phyloP scores from a whole-genome alignment of 1,140 invertebrate genomes.

The Drosophila tristis region DNA sequence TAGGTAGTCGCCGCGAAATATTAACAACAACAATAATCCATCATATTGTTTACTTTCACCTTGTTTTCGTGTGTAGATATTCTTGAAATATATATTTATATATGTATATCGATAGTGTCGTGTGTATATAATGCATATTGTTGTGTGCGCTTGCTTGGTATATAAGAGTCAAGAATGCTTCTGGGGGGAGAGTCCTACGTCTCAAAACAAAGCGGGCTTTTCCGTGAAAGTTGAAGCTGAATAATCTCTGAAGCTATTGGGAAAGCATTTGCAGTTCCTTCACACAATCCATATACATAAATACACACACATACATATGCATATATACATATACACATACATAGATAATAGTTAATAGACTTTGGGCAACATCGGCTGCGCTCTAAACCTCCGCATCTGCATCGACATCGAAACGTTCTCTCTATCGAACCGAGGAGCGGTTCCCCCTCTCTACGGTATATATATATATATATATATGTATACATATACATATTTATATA shows the following conservation, averaged over 20 bases:
- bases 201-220: not conserved
- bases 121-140: no score
- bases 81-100: slow-evolving; percentile 49
- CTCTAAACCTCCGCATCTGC: slow-evolving; percentile 60
- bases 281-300: slow-evolving; percentile 36
- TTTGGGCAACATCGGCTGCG: slow-evolving; percentile 68
- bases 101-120: not conserved
- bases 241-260: slow-evolving; percentile 4
- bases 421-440: slow-evolving; percentile 21
- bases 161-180: no score
- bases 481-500: slow-evolving; percentile 55
- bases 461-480: slow-evolving; percentile 31
- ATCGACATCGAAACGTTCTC: slow-evolving; percentile 47
- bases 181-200: not conserved
- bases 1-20: slow-evolving; percentile 41
- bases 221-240: not conserved
- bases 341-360: slow-evolving; percentile 45
- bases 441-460: slow-evolving; percentile 17
- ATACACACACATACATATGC: slow-evolving; percentile 14
- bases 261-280: not conserved
- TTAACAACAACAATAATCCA: slow-evolving; percentile 80
- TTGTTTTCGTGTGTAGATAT: slow-evolving; percentile 66
- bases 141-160: no score
- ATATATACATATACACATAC: slow-evolving; percentile 50
- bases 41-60: slow-evolving; percentile 82